Conservation (phyloP, 92 coral and sea anemone genomes). For the Umimayanthus kanabou region DNA sequence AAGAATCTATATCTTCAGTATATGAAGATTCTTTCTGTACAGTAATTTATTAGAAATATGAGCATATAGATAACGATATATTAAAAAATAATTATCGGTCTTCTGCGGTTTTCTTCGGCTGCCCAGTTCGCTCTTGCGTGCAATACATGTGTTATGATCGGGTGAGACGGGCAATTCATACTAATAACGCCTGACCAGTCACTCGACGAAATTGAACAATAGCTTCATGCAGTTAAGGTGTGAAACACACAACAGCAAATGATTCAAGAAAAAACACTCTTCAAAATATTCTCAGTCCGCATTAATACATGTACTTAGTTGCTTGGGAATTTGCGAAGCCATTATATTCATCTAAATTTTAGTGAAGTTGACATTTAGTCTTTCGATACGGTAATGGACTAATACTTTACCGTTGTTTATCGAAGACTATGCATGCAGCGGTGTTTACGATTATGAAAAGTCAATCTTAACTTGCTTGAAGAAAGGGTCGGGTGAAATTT, state of each 20-base stretch:
- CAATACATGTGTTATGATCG: neutral
- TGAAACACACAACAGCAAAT: slow-evolving; percentile 2
- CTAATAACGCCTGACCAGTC: neutral
- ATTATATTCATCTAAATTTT: neutral
- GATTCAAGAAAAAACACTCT: neutral
- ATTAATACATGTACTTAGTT: neutral
- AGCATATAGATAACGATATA: neutral
- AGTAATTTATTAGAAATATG: too few relatives aligned
- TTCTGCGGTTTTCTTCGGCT: neutral
- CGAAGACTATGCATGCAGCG: neutral
- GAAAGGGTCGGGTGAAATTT: neutral
- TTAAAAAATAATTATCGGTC: neutral
- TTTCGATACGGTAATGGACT: neutral
- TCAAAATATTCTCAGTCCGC: neutral
- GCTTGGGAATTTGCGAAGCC: slow-evolving; percentile 10
- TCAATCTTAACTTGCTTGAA: too few relatives aligned
- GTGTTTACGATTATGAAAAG: neutral
- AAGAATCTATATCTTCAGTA: neutral
- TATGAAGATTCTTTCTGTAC: neutral
- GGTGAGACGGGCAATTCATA: neutral
- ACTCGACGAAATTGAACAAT: neutral
- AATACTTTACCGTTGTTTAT: neutral
- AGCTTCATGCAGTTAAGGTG: neutral
- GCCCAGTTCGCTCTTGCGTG: neutral
- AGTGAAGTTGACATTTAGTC: neutral